Evolutionary conservation across 2,888 invertebrate species (phyloP).

Genomic region (Lordiphosa fenestrarum): DNA sequence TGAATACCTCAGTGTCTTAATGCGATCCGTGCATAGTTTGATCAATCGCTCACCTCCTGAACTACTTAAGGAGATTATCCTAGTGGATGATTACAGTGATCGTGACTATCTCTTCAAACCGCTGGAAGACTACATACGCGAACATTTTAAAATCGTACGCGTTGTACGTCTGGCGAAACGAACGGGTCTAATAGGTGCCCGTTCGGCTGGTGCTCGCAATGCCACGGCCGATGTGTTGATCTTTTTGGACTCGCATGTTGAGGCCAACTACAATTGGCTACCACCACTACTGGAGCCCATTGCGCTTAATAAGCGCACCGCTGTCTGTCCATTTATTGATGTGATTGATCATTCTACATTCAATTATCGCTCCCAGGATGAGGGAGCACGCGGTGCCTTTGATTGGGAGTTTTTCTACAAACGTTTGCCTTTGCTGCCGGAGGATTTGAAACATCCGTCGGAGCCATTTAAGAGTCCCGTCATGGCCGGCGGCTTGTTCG

Average conservation of each 20-base stretch:
- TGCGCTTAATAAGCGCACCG: conserved; percentile 90
- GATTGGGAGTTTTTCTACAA: conserved; percentile 99
- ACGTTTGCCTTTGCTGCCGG: conserved; percentile 86
- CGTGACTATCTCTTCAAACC: conserved; percentile 87
- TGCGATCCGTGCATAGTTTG: conserved; percentile 90
- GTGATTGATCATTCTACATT: conserved; percentile 96
- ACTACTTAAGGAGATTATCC: conserved; percentile 92
- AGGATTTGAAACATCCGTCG: conserved; percentile 74
- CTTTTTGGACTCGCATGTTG: conserved; percentile 95
- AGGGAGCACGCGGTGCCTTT: conserved; percentile 95
- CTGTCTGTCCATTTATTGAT: conserved; percentile 98
- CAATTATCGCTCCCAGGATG: conserved; percentile 95
- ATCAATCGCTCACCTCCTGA: conserved; percentile 90
- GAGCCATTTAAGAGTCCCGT: conserved; percentile 88
- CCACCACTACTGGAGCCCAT: conserved; percentile 96
- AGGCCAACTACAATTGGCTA: conserved; percentile 95
- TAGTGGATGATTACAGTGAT: conserved; percentile 93
- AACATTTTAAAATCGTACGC: conserved; percentile 87
- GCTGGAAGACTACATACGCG: conserved; percentile 88
- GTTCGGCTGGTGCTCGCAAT: conserved; percentile 90
- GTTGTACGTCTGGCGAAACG: conserved; percentile 87
- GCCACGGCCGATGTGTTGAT: conserved; percentile 91
- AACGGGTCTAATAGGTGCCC: conserved; percentile 92
- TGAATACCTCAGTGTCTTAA: conserved; percentile 93
- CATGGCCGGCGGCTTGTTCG: conserved; percentile 99